Evolutionary conservation across 2,797 vertebrate species (phyloP).

Genomic region (Gadopsis marmoratus): DNA sequence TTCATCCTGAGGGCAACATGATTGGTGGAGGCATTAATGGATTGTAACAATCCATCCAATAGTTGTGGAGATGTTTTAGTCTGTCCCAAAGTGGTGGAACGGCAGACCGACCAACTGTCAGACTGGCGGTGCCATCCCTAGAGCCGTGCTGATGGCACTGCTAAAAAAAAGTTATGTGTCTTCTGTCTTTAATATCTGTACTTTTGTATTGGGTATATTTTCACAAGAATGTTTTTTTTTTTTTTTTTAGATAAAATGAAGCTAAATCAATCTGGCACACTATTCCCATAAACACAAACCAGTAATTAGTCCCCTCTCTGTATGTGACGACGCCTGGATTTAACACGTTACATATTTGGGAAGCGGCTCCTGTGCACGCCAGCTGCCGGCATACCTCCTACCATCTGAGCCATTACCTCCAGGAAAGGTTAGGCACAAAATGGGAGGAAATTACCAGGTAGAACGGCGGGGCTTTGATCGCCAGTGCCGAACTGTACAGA

Average conservation of each 20-base stretch:
- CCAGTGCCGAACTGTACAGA: background rate
- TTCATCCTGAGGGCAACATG: background rate
- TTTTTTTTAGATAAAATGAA: too few relatives aligned
- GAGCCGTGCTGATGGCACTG: background rate
- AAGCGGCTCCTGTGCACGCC: background rate
- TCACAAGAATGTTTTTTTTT: background rate
- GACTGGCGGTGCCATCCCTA: background rate
- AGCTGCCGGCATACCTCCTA: conserved; percentile 17
- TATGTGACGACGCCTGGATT: background rate
- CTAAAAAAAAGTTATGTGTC: background rate
- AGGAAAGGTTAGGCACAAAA: conserved; percentile 46
- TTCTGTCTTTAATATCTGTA: too few relatives aligned
- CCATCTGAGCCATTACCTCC: conserved; percentile 39
- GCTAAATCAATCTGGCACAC: too few relatives aligned
- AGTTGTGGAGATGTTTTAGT: too few relatives aligned
- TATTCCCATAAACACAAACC: conserved; percentile 3
- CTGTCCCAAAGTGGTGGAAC: too few relatives aligned
- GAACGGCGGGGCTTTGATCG: conserved; percentile 10
- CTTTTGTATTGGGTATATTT: background rate
- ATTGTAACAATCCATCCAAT: background rate
- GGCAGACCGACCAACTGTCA: background rate
- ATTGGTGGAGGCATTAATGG: background rate
- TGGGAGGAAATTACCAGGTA: conserved; percentile 51
- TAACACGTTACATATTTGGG: background rate
- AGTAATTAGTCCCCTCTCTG: background rate